Conservation (phyloP, 2,113 vertebrate species). For the Andinoacara biseriatus region DNA sequence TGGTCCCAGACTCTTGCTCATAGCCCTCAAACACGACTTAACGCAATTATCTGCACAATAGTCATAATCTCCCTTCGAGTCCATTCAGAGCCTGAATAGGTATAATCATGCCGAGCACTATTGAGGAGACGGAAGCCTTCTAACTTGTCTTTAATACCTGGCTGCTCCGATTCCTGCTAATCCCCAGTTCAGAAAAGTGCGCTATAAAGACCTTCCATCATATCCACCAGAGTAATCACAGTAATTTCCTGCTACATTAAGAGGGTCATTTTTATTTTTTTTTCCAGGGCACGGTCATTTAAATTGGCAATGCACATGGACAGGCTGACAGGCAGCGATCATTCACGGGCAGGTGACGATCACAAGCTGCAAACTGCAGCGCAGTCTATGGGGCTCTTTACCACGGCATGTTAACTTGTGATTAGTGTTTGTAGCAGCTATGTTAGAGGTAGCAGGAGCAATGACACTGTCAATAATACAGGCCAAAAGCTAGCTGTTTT, state of each 20-base stretch:
- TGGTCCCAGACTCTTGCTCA: conserved; percentile 30
- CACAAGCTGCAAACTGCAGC: conserved; percentile 17
- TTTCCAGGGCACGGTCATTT: conserved; percentile 8
- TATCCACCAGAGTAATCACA: conserved; percentile 64
- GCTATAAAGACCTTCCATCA: conserved; percentile 37
- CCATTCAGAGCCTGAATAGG: conserved; percentile 65
- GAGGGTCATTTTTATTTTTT: conserved; percentile 15
- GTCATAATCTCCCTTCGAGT: conserved; percentile 67
- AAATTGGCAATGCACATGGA: neutral
- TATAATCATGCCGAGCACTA: conserved; percentile 63
- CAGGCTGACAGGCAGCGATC: conserved; percentile 20
- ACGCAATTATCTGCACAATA: conserved; percentile 71
- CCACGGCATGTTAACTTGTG: conserved; percentile 26
- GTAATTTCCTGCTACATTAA: conserved; percentile 64
- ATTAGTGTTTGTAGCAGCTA: conserved; percentile 10
- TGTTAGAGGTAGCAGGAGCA: neutral
- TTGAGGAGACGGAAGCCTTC: conserved; percentile 56
- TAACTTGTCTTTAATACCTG: conserved; percentile 69
- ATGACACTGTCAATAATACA: neutral
- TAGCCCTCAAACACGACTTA: conserved; percentile 59
- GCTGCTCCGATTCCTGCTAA: conserved; percentile 56
- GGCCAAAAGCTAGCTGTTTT: conserved; percentile 1
- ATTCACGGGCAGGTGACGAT: conserved; percentile 32
- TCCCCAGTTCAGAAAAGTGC: conserved; percentile 39
- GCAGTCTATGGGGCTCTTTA: neutral